A percentile compares a stretch with the other conserved stretches of the same genome.
Conservation (phyloP, 2,888 invertebrate species). For the Pachymerium ferrugineum region DNA sequence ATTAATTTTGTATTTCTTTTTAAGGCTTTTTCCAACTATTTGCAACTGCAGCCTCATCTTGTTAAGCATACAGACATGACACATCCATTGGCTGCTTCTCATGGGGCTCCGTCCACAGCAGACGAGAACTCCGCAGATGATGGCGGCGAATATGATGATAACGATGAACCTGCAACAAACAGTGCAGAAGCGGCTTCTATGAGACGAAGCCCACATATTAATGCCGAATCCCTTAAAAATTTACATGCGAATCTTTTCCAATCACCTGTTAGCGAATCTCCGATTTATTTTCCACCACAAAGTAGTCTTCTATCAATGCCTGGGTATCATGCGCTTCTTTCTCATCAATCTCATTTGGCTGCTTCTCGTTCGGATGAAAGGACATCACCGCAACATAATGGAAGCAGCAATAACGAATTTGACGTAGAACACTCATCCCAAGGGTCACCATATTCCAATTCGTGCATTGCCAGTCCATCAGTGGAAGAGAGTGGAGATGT, state of each 20-base stretch:
- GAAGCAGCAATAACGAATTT: slow-evolving; percentile 28
- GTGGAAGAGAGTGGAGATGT: slow-evolving; percentile 37
- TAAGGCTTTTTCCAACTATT: slow-evolving; percentile 65
- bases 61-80: slow-evolving; percentile 56
- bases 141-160: slow-evolving; percentile 28
- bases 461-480: slow-evolving; percentile 29
- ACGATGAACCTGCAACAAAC: not conserved
- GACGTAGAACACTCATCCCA: slow-evolving; percentile 25
- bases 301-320: not conserved
- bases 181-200: not conserved
- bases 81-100: slow-evolving; percentile 37
- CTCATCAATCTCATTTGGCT: not conserved
- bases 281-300: slow-evolving; percentile 26
- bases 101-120: slow-evolving; percentile 28
- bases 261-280: slow-evolving; percentile 6
- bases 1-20: slow-evolving; percentile 29
- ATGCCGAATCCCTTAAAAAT: slow-evolving; percentile 29
- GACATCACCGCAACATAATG: slow-evolving; percentile 28
- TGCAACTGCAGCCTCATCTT: slow-evolving; percentile 62
- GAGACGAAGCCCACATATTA: not conserved
- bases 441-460: slow-evolving; percentile 17
- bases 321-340: slow-evolving; percentile 11
- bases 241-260: slow-evolving; percentile 6
- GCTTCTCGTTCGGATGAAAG: not conserved
- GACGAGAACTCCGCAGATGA: slow-evolving; percentile 32